phyloP scores from a whole-genome alignment of 2,113 vertebrate genomes.

The Heliornis fulica region DNA sequence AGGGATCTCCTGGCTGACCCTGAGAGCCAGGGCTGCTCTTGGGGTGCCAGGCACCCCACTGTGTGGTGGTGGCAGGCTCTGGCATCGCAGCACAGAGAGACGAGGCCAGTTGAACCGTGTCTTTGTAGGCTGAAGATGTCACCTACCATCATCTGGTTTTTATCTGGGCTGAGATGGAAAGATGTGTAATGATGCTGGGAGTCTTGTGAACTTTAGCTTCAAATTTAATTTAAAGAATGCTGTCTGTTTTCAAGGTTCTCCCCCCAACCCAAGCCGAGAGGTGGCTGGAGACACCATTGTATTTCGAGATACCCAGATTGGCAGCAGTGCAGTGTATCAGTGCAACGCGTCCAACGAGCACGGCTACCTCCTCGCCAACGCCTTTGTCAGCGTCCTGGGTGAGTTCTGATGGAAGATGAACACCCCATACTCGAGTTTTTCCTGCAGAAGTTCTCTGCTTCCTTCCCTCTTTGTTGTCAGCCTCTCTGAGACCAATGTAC shows the following conservation, averaged over 20 bases:
- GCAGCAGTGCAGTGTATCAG: constrained; percentile 92
- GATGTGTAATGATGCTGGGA: accelerated
- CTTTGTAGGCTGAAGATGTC: not conserved
- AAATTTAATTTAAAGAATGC: accelerated
- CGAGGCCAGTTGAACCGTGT: accelerated
- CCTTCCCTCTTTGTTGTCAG: not conserved
- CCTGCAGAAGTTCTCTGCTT: accelerated
- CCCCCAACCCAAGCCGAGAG: constrained; percentile 80
- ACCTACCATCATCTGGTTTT: accelerated
- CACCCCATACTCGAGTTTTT: not conserved
- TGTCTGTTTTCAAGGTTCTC: constrained; percentile 63
- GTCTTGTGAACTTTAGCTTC: accelerated
- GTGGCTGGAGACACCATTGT: constrained; percentile 90
- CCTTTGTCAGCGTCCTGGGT: constrained; percentile 93
- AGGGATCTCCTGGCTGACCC: not conserved
- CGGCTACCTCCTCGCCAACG: constrained; percentile 93
- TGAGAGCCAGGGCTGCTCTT: not conserved
- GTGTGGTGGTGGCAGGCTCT: accelerated
- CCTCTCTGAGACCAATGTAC: not conserved
- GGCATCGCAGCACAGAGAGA: not conserved
- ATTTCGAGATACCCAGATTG: constrained; percentile 91
- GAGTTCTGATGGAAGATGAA: not conserved
- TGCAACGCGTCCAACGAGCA: constrained; percentile 97
- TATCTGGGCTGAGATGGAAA: not conserved
- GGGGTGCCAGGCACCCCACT: not conserved